Percentiles rank a stretch among this genome's conserved stretches.
Conservation (phyloP, 2,797 vertebrate genomes). For the Chelonia mydas region DNA sequence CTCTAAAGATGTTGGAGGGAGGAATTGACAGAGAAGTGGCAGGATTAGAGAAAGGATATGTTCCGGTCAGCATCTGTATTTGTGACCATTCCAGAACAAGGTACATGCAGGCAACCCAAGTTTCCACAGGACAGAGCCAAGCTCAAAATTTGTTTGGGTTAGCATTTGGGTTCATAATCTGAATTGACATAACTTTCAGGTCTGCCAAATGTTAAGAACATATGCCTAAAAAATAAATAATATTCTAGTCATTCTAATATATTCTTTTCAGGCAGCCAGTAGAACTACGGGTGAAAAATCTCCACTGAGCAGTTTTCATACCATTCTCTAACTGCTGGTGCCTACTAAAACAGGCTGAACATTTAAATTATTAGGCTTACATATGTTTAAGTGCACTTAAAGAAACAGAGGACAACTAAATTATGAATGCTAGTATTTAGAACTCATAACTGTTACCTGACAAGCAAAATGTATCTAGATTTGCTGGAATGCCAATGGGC, state of each 20-base stretch:
- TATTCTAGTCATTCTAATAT: background rate
- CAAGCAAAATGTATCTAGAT: slow-evolving; percentile 39
- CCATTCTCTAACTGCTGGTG: background rate
- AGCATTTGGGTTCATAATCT: background rate
- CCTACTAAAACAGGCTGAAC: background rate
- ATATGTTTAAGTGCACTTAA: slow-evolving; percentile 39
- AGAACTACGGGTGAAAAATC: background rate
- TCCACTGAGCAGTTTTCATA: background rate
- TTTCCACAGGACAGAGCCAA: background rate
- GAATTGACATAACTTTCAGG: background rate
- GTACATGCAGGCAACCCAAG: background rate
- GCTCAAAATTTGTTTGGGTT: background rate
- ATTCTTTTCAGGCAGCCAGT: background rate
- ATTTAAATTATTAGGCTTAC: slow-evolving; percentile 20
- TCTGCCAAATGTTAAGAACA: background rate
- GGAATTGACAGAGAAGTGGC: background rate
- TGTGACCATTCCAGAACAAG: background rate
- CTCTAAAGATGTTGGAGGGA: background rate
- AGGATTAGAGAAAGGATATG: background rate
- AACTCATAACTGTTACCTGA: slow-evolving; percentile 54
- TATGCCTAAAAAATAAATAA: background rate
- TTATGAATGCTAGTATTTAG: slow-evolving; percentile 50
- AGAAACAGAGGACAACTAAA: slow-evolving; percentile 56
- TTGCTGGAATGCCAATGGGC: slow-evolving; percentile 51
- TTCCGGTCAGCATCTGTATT: accelerated